Percentiles rank a stretch among this genome's conserved stretches.
These are phyloP conservation scores for Vollenhovia emeryi DNA, from an alignment of 1,140 invertebrate genomes.

Conservation along the genomic window DNA sequence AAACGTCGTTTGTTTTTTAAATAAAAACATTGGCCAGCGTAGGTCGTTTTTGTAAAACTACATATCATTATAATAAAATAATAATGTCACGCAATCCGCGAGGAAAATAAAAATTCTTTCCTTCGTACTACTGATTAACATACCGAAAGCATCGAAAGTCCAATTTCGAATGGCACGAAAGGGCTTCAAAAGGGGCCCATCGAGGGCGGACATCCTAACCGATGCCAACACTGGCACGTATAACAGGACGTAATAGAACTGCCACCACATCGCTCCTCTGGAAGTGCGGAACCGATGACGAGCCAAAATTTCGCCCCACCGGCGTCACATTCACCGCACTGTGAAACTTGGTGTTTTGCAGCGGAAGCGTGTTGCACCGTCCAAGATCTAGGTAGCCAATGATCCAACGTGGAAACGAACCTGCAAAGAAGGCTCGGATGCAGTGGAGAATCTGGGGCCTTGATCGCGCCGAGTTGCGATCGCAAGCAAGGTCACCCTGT, in stretches of 20 bases:
- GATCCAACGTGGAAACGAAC: not conserved
- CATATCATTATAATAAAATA: too few relatives aligned
- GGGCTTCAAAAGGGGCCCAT: conserved; percentile 64
- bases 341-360: not conserved
- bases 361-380: not conserved
- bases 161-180: conserved; percentile 65
- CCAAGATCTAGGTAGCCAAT: conserved; percentile 3
- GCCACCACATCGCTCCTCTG: conserved; percentile 13
- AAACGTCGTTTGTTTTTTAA: too few relatives aligned
- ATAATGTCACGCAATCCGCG: not conserved
- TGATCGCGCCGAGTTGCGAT: not conserved
- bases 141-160: conserved; percentile 64
- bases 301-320: not conserved
- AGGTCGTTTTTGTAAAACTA: too few relatives aligned
- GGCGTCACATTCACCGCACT: too few relatives aligned
- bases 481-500: not conserved
- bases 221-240: not conserved
- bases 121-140: not conserved
- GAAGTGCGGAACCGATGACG: not conserved
- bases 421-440: not conserved
- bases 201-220: conserved; percentile 69
- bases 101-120: not conserved
- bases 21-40: too few relatives aligned
- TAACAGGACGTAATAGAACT: conserved; percentile 10
- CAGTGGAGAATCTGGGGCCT: not conserved